Conservation (phyloP, 1,140 invertebrate species). For the Maniola jurtina region DNA sequence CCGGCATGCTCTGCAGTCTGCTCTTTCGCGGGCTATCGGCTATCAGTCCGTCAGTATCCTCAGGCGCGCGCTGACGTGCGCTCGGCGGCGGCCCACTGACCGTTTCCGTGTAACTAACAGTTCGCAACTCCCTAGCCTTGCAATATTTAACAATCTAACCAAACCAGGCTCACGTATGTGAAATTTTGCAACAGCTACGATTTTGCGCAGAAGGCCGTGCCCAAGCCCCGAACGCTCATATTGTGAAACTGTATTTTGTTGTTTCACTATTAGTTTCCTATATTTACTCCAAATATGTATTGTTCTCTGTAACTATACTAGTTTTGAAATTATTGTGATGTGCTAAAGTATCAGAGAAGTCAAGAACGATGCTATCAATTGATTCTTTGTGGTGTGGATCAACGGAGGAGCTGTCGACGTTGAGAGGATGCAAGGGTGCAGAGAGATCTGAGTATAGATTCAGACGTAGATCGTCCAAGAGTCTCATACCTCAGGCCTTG, state of each 20-base stretch:
- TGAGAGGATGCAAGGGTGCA: conserved; percentile 53
- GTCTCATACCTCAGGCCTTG: conserved; percentile 62
- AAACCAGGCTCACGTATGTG: conserved; percentile 43
- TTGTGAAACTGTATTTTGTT: conserved; percentile 37
- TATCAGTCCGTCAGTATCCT: conserved; percentile 39
- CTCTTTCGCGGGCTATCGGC: not conserved
- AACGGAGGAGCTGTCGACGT: conserved; percentile 59
- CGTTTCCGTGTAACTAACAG: conserved; percentile 30
- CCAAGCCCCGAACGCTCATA: conserved; percentile 43
- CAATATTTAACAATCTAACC: conserved; percentile 47
- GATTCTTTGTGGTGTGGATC: conserved; percentile 79
- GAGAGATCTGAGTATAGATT: conserved; percentile 77
- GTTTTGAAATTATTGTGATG: conserved; percentile 20
- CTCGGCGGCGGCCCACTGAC: conserved; percentile 22
- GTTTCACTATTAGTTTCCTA: conserved; percentile 4
- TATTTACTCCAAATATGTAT: not conserved
- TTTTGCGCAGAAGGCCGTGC: conserved; percentile 39
- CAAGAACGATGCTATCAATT: conserved; percentile 67
- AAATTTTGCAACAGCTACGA: conserved; percentile 52
- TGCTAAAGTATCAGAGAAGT: conserved; percentile 25
- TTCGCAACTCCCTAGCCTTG: conserved; percentile 40
- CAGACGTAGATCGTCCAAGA: conserved; percentile 64
- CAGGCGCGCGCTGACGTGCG: conserved; percentile 43
- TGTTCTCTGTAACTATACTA: not conserved
- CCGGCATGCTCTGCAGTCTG: conserved; percentile 14